Evolutionary conservation across 2,113 vertebrate species (phyloP), one percentile per base, ranked within the genome.

Genomic region (Ptilorrhoa leucosticta): DNA sequence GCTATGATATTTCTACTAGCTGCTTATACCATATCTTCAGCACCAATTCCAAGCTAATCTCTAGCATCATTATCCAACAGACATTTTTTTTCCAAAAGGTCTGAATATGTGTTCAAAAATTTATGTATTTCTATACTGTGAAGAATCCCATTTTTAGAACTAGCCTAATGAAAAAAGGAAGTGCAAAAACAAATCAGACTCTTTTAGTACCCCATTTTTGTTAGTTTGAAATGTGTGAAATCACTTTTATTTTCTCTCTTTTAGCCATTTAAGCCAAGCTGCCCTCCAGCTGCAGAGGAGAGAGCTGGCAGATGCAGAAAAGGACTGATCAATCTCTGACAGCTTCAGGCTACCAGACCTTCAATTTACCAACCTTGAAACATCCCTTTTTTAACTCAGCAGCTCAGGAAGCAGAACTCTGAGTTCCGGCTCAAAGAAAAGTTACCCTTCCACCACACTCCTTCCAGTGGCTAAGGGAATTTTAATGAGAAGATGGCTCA

Each of bases 11-110:
- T 95, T 97, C 88, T 71, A 65, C 93, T 93, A 90, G 90, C 89
- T 95, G 37, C 83, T 96, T 91, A 81, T 81, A 88, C 40, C 5
- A 0, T 65, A 89, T 92, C 92, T 94, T 83, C 37, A 35, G 88
- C 58, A 93, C 80, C 94, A 94, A 95, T 96, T 96, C 73, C 70
- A 92, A 87, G 78, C 47, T 95, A 96, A 96, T 96, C 94, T 84
- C 82, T 79, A 94, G 70, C 61, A 91, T 85, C 90, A 56, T 85
- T 96, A 95, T 89, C 77, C 68, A 85, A 44, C 50, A 78, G 68
- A 75, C 47, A 28, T 42, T 70, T 90, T 90, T 78, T 86, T 54
- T 15, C 63, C n/a, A 17, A 84, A 90, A 94, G 33, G 13, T 68
- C 85, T 94, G 89, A 93, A 73, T 82, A 80, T 54, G 84, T 56